These are phyloP conservation scores for Notoglanidium macrostoma DNA, from an alignment of 2,797 vertebrate species.

Conservation along the genomic window DNA sequence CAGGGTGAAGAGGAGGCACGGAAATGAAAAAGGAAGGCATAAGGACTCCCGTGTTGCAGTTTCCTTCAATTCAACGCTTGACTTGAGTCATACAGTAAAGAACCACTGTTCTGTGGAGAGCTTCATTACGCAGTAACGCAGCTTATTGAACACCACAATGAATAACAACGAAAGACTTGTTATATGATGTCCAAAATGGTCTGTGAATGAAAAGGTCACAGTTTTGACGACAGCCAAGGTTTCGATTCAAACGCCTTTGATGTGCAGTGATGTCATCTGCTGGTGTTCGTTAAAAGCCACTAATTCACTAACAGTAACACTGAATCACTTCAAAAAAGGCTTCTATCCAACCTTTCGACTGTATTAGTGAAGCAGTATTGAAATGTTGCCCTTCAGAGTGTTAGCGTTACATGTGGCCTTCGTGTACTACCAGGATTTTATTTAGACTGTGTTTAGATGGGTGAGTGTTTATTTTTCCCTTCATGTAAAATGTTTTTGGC, in stretches of 20 bases:
- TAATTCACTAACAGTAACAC: conserved; percentile 21
- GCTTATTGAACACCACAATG: too few species aligned
- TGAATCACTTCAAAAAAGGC: not conserved
- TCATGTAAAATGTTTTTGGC: not conserved
- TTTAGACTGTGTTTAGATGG: conserved; percentile 27
- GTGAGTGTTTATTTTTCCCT: too few species aligned
- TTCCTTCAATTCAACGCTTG: conserved; percentile 15
- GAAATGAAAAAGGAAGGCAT: conserved; percentile 12
- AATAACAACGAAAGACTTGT: not conserved
- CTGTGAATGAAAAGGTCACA: not conserved
- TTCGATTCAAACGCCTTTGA: not conserved
- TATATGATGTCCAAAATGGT: not conserved
- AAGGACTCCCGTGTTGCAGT: conserved; percentile 55
- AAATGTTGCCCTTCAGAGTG: conserved; percentile 16
- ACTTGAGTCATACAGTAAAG: conserved; percentile 28
- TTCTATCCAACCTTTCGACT: not conserved
- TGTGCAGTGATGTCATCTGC: not conserved
- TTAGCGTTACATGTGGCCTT: conserved; percentile 42
- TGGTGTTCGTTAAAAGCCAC: conserved; percentile 23
- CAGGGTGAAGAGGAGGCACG: conserved; percentile 11
- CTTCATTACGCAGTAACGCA: conserved; percentile 10
- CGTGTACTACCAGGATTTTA: conserved; percentile 7
- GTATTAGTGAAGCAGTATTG: conserved; percentile 42
- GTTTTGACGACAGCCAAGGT: not conserved
- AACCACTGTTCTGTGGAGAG: conserved; percentile 27